phyloP scores from a whole-genome alignment of 2,797 vertebrate species.

The Sorex maritimensis region DNA sequence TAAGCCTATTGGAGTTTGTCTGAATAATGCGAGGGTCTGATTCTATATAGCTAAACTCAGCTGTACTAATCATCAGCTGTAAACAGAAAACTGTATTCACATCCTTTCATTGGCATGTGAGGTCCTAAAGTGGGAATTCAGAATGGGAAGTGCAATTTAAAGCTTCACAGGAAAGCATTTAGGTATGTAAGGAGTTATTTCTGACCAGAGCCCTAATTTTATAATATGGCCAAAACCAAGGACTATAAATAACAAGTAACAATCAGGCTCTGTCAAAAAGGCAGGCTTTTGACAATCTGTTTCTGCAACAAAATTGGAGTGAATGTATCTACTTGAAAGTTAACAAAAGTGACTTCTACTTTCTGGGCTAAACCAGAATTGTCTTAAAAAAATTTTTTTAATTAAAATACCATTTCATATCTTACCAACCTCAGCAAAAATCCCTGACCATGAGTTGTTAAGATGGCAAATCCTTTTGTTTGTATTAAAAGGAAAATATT shows the following conservation, averaged over 20 bases:
- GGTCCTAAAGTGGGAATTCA: conserved; percentile 75
- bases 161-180: conserved; percentile 76
- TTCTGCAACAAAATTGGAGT: conserved; percentile 72
- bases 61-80: conserved; percentile 34
- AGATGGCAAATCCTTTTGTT: conserved; percentile 69
- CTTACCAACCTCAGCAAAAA: conserved; percentile 54
- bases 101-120: conserved; percentile 47
- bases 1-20: conserved; percentile 23
- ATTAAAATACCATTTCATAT: conserved; percentile 78
- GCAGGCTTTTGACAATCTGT: conserved; percentile 84
- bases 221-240: conserved; percentile 78
- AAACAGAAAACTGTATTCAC: conserved; percentile 53
- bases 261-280: conserved; percentile 78
- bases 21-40: conserved; percentile 27
- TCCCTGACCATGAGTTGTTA: conserved; percentile 65
- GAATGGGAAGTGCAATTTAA: conserved; percentile 80
- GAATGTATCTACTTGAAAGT: conserved; percentile 71
- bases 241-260: conserved; percentile 68
- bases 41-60: conserved; percentile 40
- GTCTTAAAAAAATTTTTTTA: conserved; percentile 78
- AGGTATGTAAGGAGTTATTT: conserved; percentile 67
- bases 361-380: conserved; percentile 76
- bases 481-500: conserved; percentile 76
- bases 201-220: conserved; percentile 75
- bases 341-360: conserved; percentile 74